Evolutionary conservation across 1,140 invertebrate genomes (phyloP), one percentile per base, ranked within the genome.

Genomic region (Brachionus koreanus): DNA sequence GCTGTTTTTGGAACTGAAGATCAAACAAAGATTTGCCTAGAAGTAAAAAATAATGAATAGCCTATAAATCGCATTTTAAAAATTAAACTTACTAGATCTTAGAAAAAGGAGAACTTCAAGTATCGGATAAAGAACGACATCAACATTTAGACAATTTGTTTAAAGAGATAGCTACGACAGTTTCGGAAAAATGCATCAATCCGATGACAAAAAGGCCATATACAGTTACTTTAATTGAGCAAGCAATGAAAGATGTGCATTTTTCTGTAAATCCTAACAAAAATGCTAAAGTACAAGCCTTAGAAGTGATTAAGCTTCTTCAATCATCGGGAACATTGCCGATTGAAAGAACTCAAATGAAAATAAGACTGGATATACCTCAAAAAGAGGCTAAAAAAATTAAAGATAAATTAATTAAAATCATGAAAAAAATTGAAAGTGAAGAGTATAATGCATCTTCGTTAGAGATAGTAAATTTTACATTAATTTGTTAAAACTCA

Each of bases 211-310:
- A 98, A 86, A 90, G 95, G 67, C 96, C 97, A 4, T 98, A 98
- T 90, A 92, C 97, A n/a, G 93, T 97, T 0, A 93, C 95, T n/a
- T 94, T 99, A 84, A 98, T 99, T 85, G 97, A 99, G 87, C 98
- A 97, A 88, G 94, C 95, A 0, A 95, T 99, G 91, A 97, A 95
- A 89, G 95, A 99, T 86, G 91, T 94, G 81, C 97, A 99, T 88
- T 98, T 95, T 88, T 97, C 95, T 1, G 92, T 98, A 0, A 98
- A 98, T 90, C 93, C 94, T 3, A 97, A 96, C 86, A 92, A 94
- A 86, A 95, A 93, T 89, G 92, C 94, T 3, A 99, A 99, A 89
- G 96, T 98, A 86, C 97, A 98, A 90, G 95, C 96, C 1, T 88
- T 98, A 67, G 95, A 98, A 87, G 95, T 96, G 0, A 98, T 99